Evolutionary conservation across 2,113 vertebrate species (phyloP).

Genomic region (Nothocercus julius): DNA sequence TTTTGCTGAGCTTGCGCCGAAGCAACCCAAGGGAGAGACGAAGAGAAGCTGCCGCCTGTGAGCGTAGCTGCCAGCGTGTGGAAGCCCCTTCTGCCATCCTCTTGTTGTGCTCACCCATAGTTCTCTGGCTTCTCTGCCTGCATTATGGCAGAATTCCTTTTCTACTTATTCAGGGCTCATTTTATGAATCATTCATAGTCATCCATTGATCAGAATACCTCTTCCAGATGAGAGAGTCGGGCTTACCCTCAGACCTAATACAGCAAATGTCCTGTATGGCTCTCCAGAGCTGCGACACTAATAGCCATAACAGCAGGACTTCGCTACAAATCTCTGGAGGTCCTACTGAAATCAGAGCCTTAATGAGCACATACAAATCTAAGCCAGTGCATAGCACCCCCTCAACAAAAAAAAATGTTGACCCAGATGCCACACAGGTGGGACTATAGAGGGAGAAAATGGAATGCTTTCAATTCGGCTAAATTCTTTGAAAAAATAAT

Average conservation of each 20-base stretch:
- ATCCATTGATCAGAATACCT: conserved; percentile 41
- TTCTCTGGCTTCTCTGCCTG: neutral
- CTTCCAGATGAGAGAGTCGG: conserved; percentile 29
- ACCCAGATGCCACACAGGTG: neutral
- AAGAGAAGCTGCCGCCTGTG: neutral
- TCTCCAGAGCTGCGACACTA: conserved; percentile 6
- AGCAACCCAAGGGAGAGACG: neutral
- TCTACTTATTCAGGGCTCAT: neutral
- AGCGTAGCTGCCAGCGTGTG: neutral
- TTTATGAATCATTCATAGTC: conserved; percentile 37
- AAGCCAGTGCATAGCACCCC: neutral
- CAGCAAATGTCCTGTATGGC: neutral
- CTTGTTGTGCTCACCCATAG: neutral
- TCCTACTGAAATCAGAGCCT: conserved; percentile 15
- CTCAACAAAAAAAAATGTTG: neutral
- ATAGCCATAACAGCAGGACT: neutral
- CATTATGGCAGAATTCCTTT: neutral
- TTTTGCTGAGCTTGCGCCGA: neutral
- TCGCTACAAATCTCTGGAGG: neutral
- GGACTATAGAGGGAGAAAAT: neutral
- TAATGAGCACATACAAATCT: neutral
- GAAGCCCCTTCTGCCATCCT: neutral
- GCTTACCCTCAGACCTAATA: conserved; percentile 27
- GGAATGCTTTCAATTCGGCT: neutral
- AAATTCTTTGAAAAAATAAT: conserved; percentile 16